These are phyloP conservation scores for Grapholita molesta DNA, from an alignment of 1,140 invertebrate species.

Conservation along the genomic window DNA sequence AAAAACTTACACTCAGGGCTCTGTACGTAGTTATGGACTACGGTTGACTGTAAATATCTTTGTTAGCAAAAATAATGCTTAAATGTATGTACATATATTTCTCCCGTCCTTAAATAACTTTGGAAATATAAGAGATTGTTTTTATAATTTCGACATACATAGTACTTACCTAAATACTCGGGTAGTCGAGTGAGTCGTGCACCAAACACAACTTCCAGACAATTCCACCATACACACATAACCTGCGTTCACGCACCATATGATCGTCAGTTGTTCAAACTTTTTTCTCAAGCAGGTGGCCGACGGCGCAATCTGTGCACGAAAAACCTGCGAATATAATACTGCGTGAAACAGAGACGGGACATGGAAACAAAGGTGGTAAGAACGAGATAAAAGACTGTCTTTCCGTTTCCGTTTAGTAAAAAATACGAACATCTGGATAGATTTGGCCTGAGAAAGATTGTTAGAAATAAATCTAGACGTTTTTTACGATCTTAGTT, in stretches of 20 bases:
- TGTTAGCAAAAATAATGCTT: no score
- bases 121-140: no score
- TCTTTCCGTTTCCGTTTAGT: slow-evolving; percentile 71
- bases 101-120: no score
- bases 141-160: no score
- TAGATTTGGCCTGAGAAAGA: slow-evolving; percentile 37
- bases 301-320: slow-evolving; percentile 62
- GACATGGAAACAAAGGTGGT: slow-evolving; percentile 23
- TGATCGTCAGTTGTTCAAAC: slow-evolving; percentile 63
- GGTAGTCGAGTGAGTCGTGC: neutral
- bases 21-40: no score
- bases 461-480: slow-evolving; percentile 25
- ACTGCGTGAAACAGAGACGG: slow-evolving; percentile 35
- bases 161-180: neutral
- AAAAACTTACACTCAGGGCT: no score
- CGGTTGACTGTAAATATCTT: no score
- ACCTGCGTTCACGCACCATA: slow-evolving; percentile 36
- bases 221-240: neutral
- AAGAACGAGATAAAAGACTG: slow-evolving; percentile 45
- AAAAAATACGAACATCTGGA: slow-evolving; percentile 65
- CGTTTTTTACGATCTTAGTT: neutral
- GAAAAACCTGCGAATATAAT: slow-evolving; percentile 56
- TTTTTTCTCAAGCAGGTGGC: slow-evolving; percentile 58
- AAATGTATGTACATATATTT: no score
- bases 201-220: neutral